These are phyloP conservation scores for Gymnoscelis rufifasciata DNA, from an alignment of 2,888 invertebrate genomes.

Conservation along the genomic window DNA sequence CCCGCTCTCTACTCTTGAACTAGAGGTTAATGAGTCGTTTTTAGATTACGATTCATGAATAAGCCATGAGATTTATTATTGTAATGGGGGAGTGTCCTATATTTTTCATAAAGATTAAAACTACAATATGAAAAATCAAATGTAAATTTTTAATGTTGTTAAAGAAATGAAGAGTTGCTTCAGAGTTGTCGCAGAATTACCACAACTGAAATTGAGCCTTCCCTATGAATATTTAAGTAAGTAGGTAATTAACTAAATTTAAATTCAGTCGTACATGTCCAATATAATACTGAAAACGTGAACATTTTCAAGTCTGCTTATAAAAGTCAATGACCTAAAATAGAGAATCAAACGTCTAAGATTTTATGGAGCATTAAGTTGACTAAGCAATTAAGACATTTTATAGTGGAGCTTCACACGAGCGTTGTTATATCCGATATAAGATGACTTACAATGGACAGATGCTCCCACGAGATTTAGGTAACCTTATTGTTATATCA, in stretches of 20 bases:
- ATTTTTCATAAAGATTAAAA: too few species aligned
- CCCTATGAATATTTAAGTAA: too few species aligned
- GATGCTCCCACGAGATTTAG: neutral
- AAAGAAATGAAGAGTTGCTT: too few species aligned
- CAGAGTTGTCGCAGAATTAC: too few species aligned
- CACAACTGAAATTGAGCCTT: too few species aligned
- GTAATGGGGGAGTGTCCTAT: too few species aligned
- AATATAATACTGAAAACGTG: too few species aligned
- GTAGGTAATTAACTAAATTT: too few species aligned
- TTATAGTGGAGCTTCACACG: conserved; percentile 45
- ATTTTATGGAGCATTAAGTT: conserved; percentile 73
- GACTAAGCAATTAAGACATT: conserved; percentile 61
- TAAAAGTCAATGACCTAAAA: conserved; percentile 51
- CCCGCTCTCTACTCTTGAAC: conserved; percentile 15
- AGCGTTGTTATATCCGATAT: neutral
- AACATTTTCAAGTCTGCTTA: conserved; percentile 10
- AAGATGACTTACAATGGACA: neutral
- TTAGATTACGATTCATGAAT: conserved; percentile 7
- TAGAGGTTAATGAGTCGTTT: conserved; percentile 18
- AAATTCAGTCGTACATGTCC: too few species aligned
- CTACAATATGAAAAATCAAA: too few species aligned
- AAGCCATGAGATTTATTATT: too few species aligned
- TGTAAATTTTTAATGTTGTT: too few species aligned
- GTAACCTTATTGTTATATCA: neutral
- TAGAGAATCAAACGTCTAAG: conserved; percentile 57